phyloP scores from a whole-genome alignment of 2,113 vertebrate species.

The Leucopsar rothschildi region DNA sequence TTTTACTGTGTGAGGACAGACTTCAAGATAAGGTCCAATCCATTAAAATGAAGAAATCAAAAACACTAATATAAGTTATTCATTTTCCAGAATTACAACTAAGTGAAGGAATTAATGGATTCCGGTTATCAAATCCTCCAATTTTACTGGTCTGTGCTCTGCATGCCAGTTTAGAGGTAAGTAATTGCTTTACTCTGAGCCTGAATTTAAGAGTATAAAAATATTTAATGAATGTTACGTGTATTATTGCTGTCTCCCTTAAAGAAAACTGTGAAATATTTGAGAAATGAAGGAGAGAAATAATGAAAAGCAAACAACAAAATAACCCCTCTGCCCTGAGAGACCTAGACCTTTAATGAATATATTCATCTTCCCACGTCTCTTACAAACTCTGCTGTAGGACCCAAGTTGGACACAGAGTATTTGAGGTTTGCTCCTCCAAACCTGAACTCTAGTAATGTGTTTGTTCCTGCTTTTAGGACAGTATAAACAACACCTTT shows the following conservation, averaged over 20 bases:
- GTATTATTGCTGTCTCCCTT: not conserved
- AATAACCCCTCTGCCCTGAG: not conserved
- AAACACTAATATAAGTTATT: constrained; percentile 37
- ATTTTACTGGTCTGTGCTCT: constrained; percentile 89
- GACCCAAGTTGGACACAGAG: not conserved
- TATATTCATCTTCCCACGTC: not conserved
- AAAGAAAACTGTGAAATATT: not conserved
- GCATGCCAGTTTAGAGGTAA: constrained; percentile 94
- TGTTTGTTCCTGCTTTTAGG: not conserved
- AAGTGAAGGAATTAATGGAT: constrained; percentile 86
- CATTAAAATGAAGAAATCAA: constrained; percentile 30
- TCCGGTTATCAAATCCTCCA: constrained; percentile 92
- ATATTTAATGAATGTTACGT: not conserved
- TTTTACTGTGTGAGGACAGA: not conserved
- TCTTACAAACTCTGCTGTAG: not conserved
- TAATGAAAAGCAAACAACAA: not conserved
- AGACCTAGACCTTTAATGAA: not conserved
- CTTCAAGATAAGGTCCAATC: constrained; percentile 34
- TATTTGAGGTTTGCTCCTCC: not conserved
- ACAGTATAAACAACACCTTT: not conserved
- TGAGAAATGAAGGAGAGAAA: not conserved
- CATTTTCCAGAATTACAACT: constrained; percentile 82
- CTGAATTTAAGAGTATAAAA: not conserved
- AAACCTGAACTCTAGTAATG: fast-evolving
- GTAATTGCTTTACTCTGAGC: constrained; percentile 31